phyloP scores from a whole-genome alignment of 1,140 invertebrate genomes.

The Daktulosphaira vitifoliae region DNA sequence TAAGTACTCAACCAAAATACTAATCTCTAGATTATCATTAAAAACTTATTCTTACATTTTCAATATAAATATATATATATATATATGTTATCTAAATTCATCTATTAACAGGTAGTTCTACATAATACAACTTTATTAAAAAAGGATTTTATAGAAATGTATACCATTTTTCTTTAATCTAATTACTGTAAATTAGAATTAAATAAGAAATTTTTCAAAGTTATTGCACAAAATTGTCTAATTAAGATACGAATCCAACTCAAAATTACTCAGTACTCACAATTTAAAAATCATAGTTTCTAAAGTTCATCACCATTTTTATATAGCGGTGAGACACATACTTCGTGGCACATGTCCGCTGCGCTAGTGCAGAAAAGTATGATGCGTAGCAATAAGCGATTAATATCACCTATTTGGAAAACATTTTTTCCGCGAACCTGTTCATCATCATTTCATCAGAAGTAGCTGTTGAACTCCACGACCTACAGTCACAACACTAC shows the following conservation, averaged over 20 bases:
- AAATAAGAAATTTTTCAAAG: neutral
- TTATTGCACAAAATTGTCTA: neutral
- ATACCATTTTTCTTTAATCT: neutral
- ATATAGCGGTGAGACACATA: neutral
- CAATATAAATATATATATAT: too few relatives aligned
- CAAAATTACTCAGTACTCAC: constrained; percentile 9
- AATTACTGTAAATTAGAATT: neutral
- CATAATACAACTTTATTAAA: too few relatives aligned
- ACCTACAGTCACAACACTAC: neutral
- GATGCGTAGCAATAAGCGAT: constrained; percentile 10
- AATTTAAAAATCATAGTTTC: constrained; percentile 7
- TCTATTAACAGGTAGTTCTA: too few relatives aligned
- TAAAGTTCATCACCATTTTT: neutral
- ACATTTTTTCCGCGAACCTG: constrained; percentile 26
- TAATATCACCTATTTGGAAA: constrained; percentile 21
- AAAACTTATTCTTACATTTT: too few relatives aligned
- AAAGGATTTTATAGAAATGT: too few relatives aligned
- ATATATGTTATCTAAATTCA: too few relatives aligned
- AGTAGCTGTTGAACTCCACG: constrained; percentile 18
- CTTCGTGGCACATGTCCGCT: neutral
- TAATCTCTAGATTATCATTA: too few relatives aligned
- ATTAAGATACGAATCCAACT: neutral
- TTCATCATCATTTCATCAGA: neutral
- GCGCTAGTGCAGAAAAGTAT: neutral
- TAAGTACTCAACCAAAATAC: too few relatives aligned